A percentile compares a stretch with the other conserved stretches of the same genome.
phyloP scores from a whole-genome alignment of 2,797 vertebrate genomes.

The Hirundo rustica region DNA sequence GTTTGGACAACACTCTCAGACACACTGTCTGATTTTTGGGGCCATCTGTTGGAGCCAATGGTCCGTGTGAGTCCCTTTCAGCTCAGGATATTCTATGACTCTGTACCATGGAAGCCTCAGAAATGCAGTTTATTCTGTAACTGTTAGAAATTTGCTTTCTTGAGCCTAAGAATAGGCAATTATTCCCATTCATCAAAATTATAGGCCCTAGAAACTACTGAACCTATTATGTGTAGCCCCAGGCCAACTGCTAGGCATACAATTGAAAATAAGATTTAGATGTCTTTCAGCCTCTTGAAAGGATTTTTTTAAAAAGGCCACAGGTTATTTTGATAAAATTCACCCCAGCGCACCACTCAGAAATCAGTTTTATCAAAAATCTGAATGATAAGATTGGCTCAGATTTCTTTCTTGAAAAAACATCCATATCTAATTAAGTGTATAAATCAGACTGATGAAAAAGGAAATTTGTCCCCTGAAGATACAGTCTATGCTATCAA shows the following conservation, averaged over 20 bases:
- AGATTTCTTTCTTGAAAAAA: background rate
- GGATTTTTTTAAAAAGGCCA: background rate
- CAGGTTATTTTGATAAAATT: background rate
- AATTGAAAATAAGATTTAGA: background rate
- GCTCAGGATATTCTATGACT: background rate
- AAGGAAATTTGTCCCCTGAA: background rate
- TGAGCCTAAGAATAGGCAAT: background rate
- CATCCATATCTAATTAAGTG: background rate
- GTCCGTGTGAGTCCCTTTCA: too few species aligned
- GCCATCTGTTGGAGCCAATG: background rate
- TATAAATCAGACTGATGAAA: background rate
- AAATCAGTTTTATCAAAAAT: slow-evolving; percentile 12
- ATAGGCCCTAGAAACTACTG: background rate
- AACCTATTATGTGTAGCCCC: background rate
- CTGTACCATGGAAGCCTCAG: background rate
- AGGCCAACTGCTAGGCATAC: background rate
- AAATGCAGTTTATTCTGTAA: background rate
- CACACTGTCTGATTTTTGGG: background rate
- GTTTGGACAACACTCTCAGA: background rate
- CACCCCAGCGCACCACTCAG: background rate
- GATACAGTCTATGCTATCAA: background rate
- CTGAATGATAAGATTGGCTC: background rate
- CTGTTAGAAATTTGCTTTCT: background rate
- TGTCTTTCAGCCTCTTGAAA: background rate
- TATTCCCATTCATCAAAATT: background rate